A percentile compares a stretch with the other conserved stretches of the same genome.
phyloP scores from a whole-genome alignment of 2,797 vertebrate species.

The Mallotus villosus region DNA sequence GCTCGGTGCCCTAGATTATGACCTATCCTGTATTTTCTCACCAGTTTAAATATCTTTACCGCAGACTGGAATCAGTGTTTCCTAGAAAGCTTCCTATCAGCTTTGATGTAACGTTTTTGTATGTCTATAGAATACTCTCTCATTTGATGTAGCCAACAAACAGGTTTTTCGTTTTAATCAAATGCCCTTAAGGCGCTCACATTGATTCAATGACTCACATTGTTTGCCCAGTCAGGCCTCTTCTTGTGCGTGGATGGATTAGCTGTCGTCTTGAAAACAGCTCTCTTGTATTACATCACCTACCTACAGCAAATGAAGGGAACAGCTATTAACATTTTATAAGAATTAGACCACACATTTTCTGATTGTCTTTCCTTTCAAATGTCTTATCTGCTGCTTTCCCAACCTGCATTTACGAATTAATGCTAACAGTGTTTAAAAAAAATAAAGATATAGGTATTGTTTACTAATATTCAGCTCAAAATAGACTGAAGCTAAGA shows the following conservation, averaged over 20 bases:
- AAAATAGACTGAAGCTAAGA: background rate
- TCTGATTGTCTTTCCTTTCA: background rate
- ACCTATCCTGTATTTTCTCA: no score
- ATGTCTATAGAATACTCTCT: slow-evolving; percentile 11
- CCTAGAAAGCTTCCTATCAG: no score
- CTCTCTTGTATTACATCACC: background rate
- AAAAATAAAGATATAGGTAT: background rate
- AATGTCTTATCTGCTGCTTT: background rate
- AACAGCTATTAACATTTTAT: background rate
- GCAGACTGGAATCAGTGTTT: no score
- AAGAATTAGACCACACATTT: background rate
- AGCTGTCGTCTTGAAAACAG: background rate
- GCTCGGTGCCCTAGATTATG: no score
- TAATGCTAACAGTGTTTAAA: background rate
- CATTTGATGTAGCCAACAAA: slow-evolving; percentile 26
- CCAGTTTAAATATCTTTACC: no score
- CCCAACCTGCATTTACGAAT: background rate
- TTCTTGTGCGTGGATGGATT: slow-evolving; percentile 15
- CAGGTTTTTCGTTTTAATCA: slow-evolving; percentile 49
- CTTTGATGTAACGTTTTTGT: no score
- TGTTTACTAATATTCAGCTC: background rate
- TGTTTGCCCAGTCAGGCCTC: slow-evolving; percentile 41
- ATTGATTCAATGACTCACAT: slow-evolving; percentile 49
- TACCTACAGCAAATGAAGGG: background rate
- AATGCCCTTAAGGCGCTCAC: slow-evolving; percentile 42